phyloP scores from a whole-genome alignment of 1,140 invertebrate genomes.

The Sitobion miscanthi region DNA sequence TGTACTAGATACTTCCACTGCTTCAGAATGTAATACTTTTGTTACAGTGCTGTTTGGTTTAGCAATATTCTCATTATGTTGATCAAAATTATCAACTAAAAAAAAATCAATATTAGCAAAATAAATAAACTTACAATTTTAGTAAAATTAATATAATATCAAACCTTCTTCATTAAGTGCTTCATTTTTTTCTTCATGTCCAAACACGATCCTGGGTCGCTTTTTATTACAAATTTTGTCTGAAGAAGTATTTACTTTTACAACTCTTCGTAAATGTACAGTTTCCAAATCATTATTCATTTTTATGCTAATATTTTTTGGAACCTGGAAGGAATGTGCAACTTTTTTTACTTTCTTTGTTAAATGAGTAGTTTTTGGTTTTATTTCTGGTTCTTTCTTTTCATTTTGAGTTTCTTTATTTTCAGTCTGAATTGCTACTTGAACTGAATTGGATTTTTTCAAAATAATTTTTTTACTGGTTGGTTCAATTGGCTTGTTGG shows the following conservation, averaged over 20 bases:
- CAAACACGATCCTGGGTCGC: slow-evolving; percentile 46
- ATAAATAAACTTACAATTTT: neutral
- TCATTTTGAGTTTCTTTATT: slow-evolving; percentile 28
- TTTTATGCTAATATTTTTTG: slow-evolving; percentile 10
- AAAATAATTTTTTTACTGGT: slow-evolving; percentile 55
- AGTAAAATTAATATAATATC: slow-evolving; percentile 1
- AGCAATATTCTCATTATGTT: neutral
- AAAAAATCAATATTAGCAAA: neutral
- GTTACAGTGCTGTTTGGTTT: neutral
- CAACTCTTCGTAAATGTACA: neutral
- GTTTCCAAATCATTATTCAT: slow-evolving; percentile 20
- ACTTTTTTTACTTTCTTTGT: slow-evolving; percentile 12
- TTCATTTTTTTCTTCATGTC: neutral
- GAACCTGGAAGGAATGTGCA: neutral
- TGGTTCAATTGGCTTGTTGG: slow-evolving; percentile 53
- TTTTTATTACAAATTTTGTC: slow-evolving; percentile 28
- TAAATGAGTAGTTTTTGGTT: neutral
- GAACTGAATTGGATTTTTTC: slow-evolving; percentile 47
- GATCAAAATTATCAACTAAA: neutral
- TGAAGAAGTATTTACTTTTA: slow-evolving; percentile 14
- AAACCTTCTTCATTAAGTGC: neutral
- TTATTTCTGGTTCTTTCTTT: neutral
- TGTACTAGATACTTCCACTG: slow-evolving; percentile 32
- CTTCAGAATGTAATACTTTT: neutral
- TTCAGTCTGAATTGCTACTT: slow-evolving; percentile 53